phyloP scores from a whole-genome alignment of 2,797 vertebrate genomes.

The Esox lucius region DNA sequence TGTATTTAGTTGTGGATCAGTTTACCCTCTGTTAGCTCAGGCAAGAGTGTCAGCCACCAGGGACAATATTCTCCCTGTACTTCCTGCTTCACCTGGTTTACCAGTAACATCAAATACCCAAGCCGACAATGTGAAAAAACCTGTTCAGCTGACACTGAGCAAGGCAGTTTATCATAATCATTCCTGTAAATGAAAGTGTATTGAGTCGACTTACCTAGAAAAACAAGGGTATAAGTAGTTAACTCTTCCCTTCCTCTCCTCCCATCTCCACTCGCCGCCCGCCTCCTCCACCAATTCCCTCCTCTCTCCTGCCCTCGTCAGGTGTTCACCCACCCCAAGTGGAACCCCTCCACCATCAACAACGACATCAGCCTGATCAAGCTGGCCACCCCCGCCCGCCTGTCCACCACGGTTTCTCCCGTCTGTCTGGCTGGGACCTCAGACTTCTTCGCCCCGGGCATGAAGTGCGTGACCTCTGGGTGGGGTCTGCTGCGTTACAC shows the following conservation, averaged over 20 bases:
- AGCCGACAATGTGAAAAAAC: too few species aligned
- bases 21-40: too few species aligned
- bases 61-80: background rate
- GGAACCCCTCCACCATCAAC: slow-evolving; percentile 68
- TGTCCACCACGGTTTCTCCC: slow-evolving; percentile 60
- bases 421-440: slow-evolving; percentile 54
- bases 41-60: too few species aligned
- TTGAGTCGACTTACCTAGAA: too few species aligned
- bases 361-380: slow-evolving; percentile 82
- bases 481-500: slow-evolving; percentile 39
- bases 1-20: background rate
- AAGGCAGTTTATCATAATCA: too few species aligned
- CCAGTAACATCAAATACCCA: too few species aligned
- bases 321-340: slow-evolving; percentile 81
- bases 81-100: background rate
- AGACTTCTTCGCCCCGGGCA: slow-evolving; percentile 40
- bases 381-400: slow-evolving; percentile 61
- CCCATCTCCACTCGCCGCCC: too few species aligned
- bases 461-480: slow-evolving; percentile 51
- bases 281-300: background rate
- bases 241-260: too few species aligned
- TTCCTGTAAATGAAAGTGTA: too few species aligned
- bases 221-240: too few species aligned
- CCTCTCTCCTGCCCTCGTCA: slow-evolving; percentile 28
- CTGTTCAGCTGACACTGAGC: too few species aligned